Conservation (phyloP, 2,888 invertebrate genomes). For the Vanessa cardui region DNA sequence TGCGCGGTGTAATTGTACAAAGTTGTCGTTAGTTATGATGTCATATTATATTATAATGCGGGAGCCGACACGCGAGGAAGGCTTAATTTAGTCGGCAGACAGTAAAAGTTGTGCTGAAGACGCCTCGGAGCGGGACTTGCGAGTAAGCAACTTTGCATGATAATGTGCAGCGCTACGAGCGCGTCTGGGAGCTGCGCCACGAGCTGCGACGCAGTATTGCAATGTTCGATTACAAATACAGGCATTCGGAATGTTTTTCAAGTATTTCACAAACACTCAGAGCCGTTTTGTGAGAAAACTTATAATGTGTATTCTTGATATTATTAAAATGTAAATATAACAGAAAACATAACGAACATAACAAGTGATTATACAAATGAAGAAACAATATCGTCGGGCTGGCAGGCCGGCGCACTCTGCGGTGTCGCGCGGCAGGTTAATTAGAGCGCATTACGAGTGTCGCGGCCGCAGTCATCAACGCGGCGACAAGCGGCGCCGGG, state of each 20-base stretch:
- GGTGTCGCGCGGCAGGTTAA: conserved; percentile 18
- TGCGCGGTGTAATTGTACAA: conserved; percentile 1
- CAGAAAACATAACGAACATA: background rate
- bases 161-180: conserved; percentile 10
- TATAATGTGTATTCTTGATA: too few relatives aligned
- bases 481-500: too few relatives aligned
- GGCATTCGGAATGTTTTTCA: background rate
- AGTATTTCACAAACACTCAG: too few relatives aligned
- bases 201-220: background rate
- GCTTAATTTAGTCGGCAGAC: conserved; percentile 25
- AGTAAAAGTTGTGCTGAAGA: conserved; percentile 21
- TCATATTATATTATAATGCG: conserved; percentile 3
- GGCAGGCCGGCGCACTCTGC: background rate
- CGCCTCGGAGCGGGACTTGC: background rate
- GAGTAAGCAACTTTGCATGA: conserved; percentile 26
- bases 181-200: too few relatives aligned
- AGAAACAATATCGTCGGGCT: background rate
- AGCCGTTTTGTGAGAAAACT: too few relatives aligned
- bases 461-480: conserved; percentile 6
- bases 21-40: background rate
- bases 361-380: too few relatives aligned
- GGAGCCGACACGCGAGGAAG: conserved; percentile 6
- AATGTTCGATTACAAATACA: background rate
- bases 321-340: too few relatives aligned
- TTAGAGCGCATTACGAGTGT: conserved; percentile 19